A percentile compares a stretch with the other conserved stretches of the same genome.
Conservation (phyloP, 35 echinoderm and acorn worm genomes). For the Lytechinus pictus region DNA sequence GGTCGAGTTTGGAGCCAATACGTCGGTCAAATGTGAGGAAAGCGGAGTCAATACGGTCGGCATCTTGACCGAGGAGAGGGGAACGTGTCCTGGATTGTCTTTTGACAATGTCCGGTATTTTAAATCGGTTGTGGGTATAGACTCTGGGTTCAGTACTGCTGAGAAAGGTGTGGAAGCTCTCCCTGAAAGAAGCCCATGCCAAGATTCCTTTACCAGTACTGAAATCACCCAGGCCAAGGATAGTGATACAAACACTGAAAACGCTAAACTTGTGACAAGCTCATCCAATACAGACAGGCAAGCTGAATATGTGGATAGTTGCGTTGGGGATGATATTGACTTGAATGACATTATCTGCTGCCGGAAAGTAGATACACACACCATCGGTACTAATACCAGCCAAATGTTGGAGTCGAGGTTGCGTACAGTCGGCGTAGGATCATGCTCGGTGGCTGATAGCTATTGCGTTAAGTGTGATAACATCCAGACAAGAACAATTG, state of each 20-base stretch:
- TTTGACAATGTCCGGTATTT: slow-evolving; percentile 7
- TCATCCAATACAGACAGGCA: background rate
- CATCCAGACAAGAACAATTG: slow-evolving; percentile 42
- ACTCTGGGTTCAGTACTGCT: slow-evolving; percentile 16
- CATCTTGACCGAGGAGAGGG: slow-evolving; percentile 44
- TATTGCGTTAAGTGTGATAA: slow-evolving; percentile 58
- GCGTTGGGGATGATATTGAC: slow-evolving; percentile 44
- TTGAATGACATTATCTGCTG: slow-evolving; percentile 53
- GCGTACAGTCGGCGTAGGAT: slow-evolving; percentile 40
- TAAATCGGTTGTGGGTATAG: background rate
- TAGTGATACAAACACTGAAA: slow-evolving; percentile 51
- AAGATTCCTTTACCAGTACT: slow-evolving; percentile 50
- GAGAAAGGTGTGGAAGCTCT: slow-evolving; percentile 2
- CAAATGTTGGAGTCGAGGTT: background rate
- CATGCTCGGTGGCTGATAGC: slow-evolving; percentile 32
- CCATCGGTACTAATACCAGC: slow-evolving; percentile 47
- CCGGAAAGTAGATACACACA: slow-evolving; percentile 44
- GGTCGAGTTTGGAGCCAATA: slow-evolving; percentile 37
- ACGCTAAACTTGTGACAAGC: background rate
- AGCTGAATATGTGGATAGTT: slow-evolving; percentile 21
- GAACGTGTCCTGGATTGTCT: background rate
- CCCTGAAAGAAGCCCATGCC: background rate
- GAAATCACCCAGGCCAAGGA: background rate
- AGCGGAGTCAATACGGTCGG: slow-evolving; percentile 41
- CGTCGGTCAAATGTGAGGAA: slow-evolving; percentile 42